These are phyloP conservation scores for Athalia circularis DNA, from an alignment of 2,888 invertebrate species.

Conservation along the genomic window DNA sequence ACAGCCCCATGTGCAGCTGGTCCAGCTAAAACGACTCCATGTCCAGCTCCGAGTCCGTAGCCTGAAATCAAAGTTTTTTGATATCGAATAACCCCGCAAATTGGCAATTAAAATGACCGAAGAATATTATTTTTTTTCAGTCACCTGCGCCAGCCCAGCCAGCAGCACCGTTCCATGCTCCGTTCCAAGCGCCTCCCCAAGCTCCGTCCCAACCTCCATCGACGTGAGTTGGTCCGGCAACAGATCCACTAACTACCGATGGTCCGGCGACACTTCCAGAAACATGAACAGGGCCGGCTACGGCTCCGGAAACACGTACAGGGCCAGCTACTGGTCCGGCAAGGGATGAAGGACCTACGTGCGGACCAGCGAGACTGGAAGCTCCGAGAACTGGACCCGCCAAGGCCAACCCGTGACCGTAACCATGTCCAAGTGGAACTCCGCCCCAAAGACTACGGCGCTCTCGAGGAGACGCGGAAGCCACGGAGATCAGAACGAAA, in stretches of 20 bases:
- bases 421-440: slow-evolving; percentile 51
- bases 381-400: slow-evolving; percentile 66
- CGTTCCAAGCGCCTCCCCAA: slow-evolving; percentile 54
- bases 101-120: not conserved
- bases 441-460: slow-evolving; percentile 56
- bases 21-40: slow-evolving; percentile 52
- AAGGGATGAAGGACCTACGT: slow-evolving; percentile 63
- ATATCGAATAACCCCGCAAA: not conserved
- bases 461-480: slow-evolving; percentile 57
- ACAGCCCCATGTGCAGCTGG: slow-evolving; percentile 54
- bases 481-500: slow-evolving; percentile 61
- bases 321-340: slow-evolving; percentile 69
- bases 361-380: slow-evolving; percentile 65
- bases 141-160: slow-evolving; percentile 52
- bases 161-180: slow-evolving; percentile 47
- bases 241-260: slow-evolving; percentile 66
- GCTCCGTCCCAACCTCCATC: slow-evolving; percentile 62
- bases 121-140: slow-evolving; percentile 27
- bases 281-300: slow-evolving; percentile 68
- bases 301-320: slow-evolving; percentile 66
- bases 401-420: slow-evolving; percentile 65
- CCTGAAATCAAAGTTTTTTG: slow-evolving; percentile 36
- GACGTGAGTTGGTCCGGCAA: slow-evolving; percentile 69
- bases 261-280: slow-evolving; percentile 71
- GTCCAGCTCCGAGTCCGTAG: slow-evolving; percentile 55